Conservation (phyloP, 1,140 invertebrate genomes). For the Ditylenchus dipsaci region DNA sequence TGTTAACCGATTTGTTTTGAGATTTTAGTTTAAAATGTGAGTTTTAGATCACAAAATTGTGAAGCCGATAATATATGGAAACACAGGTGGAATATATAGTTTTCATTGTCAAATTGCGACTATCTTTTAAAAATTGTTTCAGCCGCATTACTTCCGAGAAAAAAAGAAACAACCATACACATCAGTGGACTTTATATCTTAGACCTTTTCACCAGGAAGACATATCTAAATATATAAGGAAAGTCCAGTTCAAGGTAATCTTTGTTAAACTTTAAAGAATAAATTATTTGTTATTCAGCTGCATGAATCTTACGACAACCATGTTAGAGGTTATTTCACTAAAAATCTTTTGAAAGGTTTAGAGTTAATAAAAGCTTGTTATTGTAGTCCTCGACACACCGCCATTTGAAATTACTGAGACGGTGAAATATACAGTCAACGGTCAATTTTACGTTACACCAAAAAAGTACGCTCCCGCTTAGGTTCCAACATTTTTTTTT, state of each 20-base stretch:
- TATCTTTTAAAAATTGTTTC: too few species aligned
- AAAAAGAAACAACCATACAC: constrained; percentile 99
- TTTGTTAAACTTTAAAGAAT: background rate
- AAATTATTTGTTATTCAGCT: constrained; percentile 59
- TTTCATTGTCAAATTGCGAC: too few species aligned
- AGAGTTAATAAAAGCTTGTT: constrained; percentile 18
- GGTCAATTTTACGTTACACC: too few species aligned
- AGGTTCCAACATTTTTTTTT: too few species aligned
- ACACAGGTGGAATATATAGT: constrained; percentile 74
- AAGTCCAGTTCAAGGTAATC: constrained; percentile 73
- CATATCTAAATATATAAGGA: constrained; percentile 52
- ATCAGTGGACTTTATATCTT: constrained; percentile 96
- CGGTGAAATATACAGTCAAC: too few species aligned
- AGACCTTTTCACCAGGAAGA: constrained; percentile 77
- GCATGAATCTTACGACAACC: constrained; percentile 93
- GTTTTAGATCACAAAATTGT: constrained; percentile 65
- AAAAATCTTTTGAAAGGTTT: constrained; percentile 2
- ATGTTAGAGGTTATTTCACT: constrained; percentile 67
- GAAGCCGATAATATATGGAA: constrained; percentile 95
- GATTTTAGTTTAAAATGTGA: too few species aligned
- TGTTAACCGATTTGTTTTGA: too few species aligned
- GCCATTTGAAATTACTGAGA: constrained; percentile 94
- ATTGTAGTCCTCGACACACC: constrained; percentile 75
- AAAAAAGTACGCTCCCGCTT: too few species aligned
- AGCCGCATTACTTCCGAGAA: constrained; percentile 74